A percentile compares a stretch with the other conserved stretches of the same genome.
phyloP scores from a whole-genome alignment of 2,888 invertebrate genomes.

The Petrolisthes cinctipes region DNA sequence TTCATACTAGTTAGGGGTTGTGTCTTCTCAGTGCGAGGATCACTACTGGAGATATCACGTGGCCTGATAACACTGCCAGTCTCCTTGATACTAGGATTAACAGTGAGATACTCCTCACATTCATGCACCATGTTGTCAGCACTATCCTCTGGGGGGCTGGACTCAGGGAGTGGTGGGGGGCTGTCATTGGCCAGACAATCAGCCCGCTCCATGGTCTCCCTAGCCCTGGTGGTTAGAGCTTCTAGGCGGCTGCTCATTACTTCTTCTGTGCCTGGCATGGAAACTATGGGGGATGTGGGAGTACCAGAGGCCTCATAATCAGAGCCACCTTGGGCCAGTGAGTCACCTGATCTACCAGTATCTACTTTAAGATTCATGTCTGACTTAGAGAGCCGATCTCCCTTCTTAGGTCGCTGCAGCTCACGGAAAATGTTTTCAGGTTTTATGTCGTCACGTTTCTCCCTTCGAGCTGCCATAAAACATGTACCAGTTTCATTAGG shows the following conservation, averaged over 20 bases:
- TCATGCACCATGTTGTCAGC: constrained; percentile 59
- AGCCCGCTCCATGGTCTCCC: constrained; percentile 76
- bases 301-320: constrained; percentile 27
- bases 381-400: constrained; percentile 48
- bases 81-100: constrained; percentile 38
- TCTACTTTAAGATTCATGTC: constrained; percentile 56
- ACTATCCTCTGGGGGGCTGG: constrained; percentile 46
- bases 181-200: constrained; percentile 73
- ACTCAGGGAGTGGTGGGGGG: constrained; percentile 34
- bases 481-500: constrained; percentile 55
- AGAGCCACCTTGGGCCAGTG: constrained; percentile 20
- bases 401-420: constrained; percentile 50
- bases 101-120: constrained; percentile 61
- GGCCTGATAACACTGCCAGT: constrained; percentile 1
- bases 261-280: constrained; percentile 4
- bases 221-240: constrained; percentile 70
- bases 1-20: constrained; percentile 39
- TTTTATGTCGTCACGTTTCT: constrained; percentile 54
- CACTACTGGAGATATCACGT: constrained; percentile 22
- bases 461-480: constrained; percentile 59
- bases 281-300: constrained; percentile 10
- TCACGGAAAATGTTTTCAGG: constrained; percentile 46
- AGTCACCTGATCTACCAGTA: constrained; percentile 30
- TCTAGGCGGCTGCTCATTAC: constrained; percentile 55
- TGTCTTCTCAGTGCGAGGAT: constrained; percentile 11